Evolutionary conservation across 2,113 vertebrate genomes (phyloP).

Genomic region (Psittacula cyanocephala): DNA sequence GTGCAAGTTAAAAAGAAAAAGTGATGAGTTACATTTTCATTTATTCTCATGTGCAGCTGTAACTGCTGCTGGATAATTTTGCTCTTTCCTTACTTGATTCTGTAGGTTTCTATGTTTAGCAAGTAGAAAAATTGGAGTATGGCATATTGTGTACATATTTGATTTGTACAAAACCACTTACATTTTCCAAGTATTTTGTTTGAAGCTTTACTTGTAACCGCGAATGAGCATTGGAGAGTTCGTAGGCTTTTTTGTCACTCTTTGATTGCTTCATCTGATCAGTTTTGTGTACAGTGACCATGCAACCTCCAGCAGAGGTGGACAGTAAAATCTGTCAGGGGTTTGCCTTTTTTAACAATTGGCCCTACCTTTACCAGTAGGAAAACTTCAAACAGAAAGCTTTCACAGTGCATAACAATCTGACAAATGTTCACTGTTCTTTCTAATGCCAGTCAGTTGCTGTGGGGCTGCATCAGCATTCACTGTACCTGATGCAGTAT

Average conservation of each 20-base stretch:
- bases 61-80: conserved; percentile 4
- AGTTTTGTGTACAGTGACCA: neutral
- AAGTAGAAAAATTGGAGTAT: neutral
- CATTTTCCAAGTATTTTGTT: neutral
- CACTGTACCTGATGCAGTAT: neutral
- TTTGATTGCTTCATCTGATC: neutral
- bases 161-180: neutral
- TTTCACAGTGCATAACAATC: neutral
- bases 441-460: neutral
- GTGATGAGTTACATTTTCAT: neutral
- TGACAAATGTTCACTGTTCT: neutral
- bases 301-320: neutral
- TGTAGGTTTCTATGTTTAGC: conserved; percentile 13
- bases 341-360: neutral
- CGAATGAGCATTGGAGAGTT: neutral
- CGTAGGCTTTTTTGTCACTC: neutral
- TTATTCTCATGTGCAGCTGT: neutral
- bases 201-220: neutral
- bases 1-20: neutral
- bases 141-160: neutral
- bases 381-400: neutral
- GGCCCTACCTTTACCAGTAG: neutral
- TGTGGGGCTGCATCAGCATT: neutral
- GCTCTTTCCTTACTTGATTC: neutral
- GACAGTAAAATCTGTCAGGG: neutral